Evolutionary conservation across 30 jellyfish, hydroid and myxozoan genomes (phyloP).

Genomic region (Nemopilema nomurai): DNA sequence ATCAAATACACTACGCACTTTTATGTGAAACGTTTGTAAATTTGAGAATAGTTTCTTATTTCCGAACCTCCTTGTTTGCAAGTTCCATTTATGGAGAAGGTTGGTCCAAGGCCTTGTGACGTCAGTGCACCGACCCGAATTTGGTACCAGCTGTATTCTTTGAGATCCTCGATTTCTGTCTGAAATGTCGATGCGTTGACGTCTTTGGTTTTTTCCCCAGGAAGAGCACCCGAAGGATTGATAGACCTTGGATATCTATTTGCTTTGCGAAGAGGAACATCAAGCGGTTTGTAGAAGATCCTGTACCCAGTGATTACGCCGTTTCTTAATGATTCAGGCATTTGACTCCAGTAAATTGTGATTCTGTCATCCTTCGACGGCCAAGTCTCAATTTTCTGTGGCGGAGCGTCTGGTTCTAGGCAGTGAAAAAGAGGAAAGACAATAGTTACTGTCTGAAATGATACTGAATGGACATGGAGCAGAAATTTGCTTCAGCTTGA

Average conservation of each 20-base stretch:
- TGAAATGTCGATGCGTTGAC: constrained; percentile 46
- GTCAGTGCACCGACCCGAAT: constrained; percentile 62
- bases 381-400: constrained; percentile 53
- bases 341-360: constrained; percentile 52
- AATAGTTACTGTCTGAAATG: background rate
- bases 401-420: constrained; percentile 72
- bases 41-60: too few relatives aligned
- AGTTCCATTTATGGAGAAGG: constrained; percentile 36
- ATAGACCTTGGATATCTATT: constrained; percentile 50
- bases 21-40: too few relatives aligned
- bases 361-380: constrained; percentile 34
- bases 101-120: constrained; percentile 49
- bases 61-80: constrained; percentile 68
- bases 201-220: constrained; percentile 43
- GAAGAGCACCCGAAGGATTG: constrained; percentile 46
- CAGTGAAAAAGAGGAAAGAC: background rate
- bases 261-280: constrained; percentile 33
- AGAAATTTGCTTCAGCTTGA: too few relatives aligned
- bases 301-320: constrained; percentile 58
- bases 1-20: too few relatives aligned
- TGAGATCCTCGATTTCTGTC: constrained; percentile 17
- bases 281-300: constrained; percentile 49
- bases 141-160: constrained; percentile 55
- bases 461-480: too few relatives aligned
- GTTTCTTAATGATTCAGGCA: constrained; percentile 58